phyloP scores from a whole-genome alignment of 1,140 invertebrate species.

The Temnothorax curvispinosus region DNA sequence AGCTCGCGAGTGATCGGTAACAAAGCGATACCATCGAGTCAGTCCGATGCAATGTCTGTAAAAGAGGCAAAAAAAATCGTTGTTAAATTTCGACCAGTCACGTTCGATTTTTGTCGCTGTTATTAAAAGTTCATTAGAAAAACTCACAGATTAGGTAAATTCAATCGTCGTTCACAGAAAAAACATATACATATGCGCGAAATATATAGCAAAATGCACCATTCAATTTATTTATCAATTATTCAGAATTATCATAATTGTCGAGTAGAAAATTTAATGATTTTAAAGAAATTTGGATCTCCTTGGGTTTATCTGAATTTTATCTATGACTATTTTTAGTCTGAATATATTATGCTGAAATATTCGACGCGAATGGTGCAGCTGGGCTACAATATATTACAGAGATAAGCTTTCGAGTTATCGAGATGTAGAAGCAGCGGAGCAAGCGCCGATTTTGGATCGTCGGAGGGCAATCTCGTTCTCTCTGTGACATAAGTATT shows the following conservation, averaged over 20 bases:
- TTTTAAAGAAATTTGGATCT: neutral
- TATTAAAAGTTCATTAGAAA: slow-evolving; percentile 14
- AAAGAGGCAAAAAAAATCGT: slow-evolving; percentile 61
- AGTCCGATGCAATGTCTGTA: slow-evolving; percentile 87
- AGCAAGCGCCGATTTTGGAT: slow-evolving; percentile 1
- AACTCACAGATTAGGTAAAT: slow-evolving; percentile 18
- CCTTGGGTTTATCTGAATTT: neutral
- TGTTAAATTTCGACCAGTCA: neutral
- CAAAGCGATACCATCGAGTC: slow-evolving; percentile 96
- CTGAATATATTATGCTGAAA: neutral
- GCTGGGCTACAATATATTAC: neutral
- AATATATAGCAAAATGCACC: neutral
- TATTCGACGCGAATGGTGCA: slow-evolving; percentile 4
- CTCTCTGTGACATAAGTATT: slow-evolving; percentile 3
- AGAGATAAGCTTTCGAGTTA: slow-evolving; percentile 9
- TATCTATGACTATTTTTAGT: neutral
- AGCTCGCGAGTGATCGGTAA: slow-evolving; percentile 92
- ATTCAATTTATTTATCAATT: slow-evolving; percentile 9
- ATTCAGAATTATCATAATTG: neutral
- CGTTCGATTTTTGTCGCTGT: neutral
- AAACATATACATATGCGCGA: neutral
- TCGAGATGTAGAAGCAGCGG: neutral
- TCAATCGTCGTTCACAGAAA: slow-evolving; percentile 1
- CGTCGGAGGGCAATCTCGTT: neutral
- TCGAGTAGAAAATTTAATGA: neutral